Percentiles rank a stretch among this genome's conserved stretches.
These are phyloP conservation scores for Strigops habroptila DNA, from an alignment of 2,113 vertebrate species.

Conservation along the genomic window DNA sequence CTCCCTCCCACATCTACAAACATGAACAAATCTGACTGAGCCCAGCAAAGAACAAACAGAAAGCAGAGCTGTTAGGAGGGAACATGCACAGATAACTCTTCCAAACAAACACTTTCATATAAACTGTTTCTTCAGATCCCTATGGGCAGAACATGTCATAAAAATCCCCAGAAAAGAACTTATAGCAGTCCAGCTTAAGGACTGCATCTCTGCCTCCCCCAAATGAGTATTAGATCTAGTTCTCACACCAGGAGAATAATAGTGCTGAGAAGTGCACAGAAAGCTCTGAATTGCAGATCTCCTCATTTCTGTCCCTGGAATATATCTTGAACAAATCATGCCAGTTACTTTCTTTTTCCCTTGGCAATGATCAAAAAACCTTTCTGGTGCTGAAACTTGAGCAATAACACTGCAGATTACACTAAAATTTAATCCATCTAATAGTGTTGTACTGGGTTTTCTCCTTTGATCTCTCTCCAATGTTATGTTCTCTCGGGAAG, in stretches of 20 bases:
- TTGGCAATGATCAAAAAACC: constrained; percentile 11
- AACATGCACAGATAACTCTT: not conserved
- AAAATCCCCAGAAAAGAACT: not conserved
- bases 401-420: not conserved
- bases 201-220: not conserved
- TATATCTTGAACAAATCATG: not conserved
- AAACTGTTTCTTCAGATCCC: not conserved
- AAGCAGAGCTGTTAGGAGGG: not conserved
- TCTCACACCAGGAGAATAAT: not conserved
- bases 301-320: not conserved
- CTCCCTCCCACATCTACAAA: not conserved
- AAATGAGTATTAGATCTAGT: not conserved
- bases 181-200: not conserved
- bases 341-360: not conserved
- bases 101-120: not conserved
- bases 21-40: not conserved
- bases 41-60: not conserved
- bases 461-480: constrained; percentile 55
- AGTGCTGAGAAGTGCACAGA: not conserved
- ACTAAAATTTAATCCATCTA: constrained; percentile 18
- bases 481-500: not conserved
- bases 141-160: not conserved
- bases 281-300: not conserved
- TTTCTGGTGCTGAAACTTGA: constrained; percentile 6
- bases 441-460: not conserved